Evolutionary conservation across 2,888 invertebrate genomes (phyloP), one percentile per base, ranked within the genome.

Genomic region (Protodeltote pygarga): DNA sequence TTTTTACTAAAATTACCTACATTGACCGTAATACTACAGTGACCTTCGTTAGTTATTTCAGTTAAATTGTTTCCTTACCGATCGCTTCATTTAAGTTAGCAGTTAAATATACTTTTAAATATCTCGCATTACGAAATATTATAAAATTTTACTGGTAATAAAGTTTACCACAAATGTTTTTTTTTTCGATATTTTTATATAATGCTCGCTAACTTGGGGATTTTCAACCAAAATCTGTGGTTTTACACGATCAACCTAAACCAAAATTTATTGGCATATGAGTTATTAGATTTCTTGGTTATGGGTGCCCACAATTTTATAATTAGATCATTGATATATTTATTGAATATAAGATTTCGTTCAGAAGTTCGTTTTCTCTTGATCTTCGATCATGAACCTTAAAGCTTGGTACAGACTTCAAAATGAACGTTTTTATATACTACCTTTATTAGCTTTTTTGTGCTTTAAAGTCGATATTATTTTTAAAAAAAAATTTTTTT

Each of bases 61-160:
- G n/a, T n/a, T n/a, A n/a, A n/a, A n/a, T n/a, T n/a, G n/a, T n/a
- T n/a, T n/a, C n/a, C n/a, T n/a, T n/a, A n/a, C n/a, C n/a, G n/a
- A n/a, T n/a, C n/a, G n/a, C n/a, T n/a, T n/a, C 3, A 10, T 29
- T 15, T 5, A 9, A 21, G 10, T 13, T 3, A 27, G 17, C 10
- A 5, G 5, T 4, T 4, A n/a, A 13, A 24, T 23, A 21, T n/a
- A 9, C 3, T 1, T 28, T 14, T 24, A 20, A 20, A 15, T n/a
- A 29, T 16, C 28, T 19, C 14, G 17, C 29, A 33, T 58, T 32
- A 33, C 33, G 37, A 9, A 48, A 46, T 24, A 19, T 31, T 41
- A 46, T 55, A 65, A 32, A 25, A 44, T 24, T 57, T 65, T 54
- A 62, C 62, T 39, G 49, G 14, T 35, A 25, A 17, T 66, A 54